Percentiles rank a stretch among this genome's conserved stretches.
phyloP scores from a whole-genome alignment of 1,140 invertebrate genomes.

The Diorhabda elongata region DNA sequence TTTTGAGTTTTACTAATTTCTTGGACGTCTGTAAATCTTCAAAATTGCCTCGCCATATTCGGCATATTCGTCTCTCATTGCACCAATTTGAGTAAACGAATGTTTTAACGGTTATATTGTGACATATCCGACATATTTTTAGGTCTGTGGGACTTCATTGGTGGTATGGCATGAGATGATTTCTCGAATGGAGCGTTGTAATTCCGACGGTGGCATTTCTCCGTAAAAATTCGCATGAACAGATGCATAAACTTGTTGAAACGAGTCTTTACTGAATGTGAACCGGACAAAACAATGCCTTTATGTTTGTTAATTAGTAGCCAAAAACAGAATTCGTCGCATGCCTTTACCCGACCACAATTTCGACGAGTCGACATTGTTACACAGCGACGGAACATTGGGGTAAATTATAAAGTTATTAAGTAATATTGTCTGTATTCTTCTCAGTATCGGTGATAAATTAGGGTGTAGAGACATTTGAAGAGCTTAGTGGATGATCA shows the following conservation, averaged over 20 bases:
- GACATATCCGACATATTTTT: conserved; percentile 4
- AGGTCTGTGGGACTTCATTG: conserved; percentile 7
- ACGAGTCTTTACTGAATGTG: conserved; percentile 28
- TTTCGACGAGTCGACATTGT: conserved; percentile 8
- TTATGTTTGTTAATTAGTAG: conserved; percentile 43
- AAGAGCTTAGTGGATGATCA: too few relatives aligned
- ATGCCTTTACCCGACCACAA: conserved; percentile 13
- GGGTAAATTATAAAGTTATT: too few relatives aligned
- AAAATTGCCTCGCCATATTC: background rate
- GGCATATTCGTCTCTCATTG: background rate
- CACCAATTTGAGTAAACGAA: conserved; percentile 2
- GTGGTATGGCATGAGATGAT: conserved; percentile 10
- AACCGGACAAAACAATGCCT: conserved; percentile 41
- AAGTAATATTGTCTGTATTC: too few relatives aligned
- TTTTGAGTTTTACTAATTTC: too few relatives aligned
- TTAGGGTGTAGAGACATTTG: too few relatives aligned
- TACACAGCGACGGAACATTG: background rate
- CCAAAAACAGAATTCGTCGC: conserved; percentile 33
- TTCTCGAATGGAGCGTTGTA: conserved; percentile 1
- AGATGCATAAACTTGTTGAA: conserved; percentile 30
- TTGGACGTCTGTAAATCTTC: background rate
- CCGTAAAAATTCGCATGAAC: conserved; percentile 25
- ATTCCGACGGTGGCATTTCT: conserved; percentile 8
- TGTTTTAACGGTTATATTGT: conserved; percentile 12
- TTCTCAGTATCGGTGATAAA: too few relatives aligned